Percentiles rank a stretch among this genome's conserved stretches.
These are phyloP conservation scores for Takifugu flavidus DNA, from an alignment of 2,113 vertebrate species.

Conservation along the genomic window DNA sequence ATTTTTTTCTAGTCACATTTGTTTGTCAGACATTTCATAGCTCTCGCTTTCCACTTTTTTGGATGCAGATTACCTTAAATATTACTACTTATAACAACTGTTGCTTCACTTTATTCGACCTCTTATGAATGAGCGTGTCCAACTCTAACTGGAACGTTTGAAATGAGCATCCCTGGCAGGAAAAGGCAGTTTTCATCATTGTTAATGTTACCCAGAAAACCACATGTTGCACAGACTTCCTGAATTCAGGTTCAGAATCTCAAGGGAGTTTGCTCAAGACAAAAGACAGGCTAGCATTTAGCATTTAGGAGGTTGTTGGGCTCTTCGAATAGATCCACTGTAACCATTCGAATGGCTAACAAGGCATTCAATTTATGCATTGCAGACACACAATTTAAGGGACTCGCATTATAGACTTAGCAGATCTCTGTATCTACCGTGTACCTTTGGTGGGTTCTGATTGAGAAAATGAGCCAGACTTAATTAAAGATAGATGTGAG, in stretches of 20 bases:
- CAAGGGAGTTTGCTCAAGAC: slow-evolving; percentile 1
- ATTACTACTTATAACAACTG: background rate
- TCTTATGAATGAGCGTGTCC: too few relatives aligned
- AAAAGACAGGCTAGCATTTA: background rate
- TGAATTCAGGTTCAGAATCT: background rate
- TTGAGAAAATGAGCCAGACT: slow-evolving; percentile 30
- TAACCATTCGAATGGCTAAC: background rate
- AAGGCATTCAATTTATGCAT: slow-evolving; percentile 12
- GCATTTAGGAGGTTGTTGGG: background rate
- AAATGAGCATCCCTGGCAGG: background rate
- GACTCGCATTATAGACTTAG: slow-evolving; percentile 7
- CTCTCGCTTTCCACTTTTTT: slow-evolving; percentile 11
- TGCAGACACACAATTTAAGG: background rate
- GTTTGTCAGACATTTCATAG: slow-evolving; percentile 35
- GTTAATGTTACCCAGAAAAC: slow-evolving; percentile 19
- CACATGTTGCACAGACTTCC: slow-evolving; percentile 38
- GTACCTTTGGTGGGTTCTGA: slow-evolving; percentile 3
- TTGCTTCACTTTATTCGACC: too few relatives aligned
- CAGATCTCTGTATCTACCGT: slow-evolving; percentile 9
- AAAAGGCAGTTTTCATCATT: slow-evolving; percentile 13
- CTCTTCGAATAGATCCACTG: slow-evolving; percentile 13
- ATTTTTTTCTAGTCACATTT: slow-evolving; percentile 4
- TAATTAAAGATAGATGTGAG: slow-evolving; percentile 57
- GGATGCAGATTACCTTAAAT: background rate
- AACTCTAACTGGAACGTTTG: background rate